phyloP scores from a whole-genome alignment of 1,140 invertebrate genomes.

The Lucilia sericata region DNA sequence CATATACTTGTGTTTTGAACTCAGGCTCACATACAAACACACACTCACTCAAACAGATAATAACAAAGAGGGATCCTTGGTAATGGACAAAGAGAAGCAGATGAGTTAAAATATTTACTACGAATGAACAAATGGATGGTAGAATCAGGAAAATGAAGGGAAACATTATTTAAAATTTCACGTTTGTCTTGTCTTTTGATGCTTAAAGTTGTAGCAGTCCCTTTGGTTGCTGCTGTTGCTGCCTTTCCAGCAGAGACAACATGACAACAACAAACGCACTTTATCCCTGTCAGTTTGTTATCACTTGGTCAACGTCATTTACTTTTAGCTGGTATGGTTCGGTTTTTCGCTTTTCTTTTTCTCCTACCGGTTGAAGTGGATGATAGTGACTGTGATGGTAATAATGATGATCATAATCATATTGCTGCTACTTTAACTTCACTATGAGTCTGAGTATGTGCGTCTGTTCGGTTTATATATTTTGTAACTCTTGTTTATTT shows the following conservation, averaged over 20 bases:
- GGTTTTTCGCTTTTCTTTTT: neutral
- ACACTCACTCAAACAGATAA: neutral
- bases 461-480: neutral
- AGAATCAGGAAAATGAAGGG: neutral
- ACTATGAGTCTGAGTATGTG: neutral
- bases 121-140: no score
- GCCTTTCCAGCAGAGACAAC: conserved; percentile 10
- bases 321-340: neutral
- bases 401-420: conserved; percentile 10
- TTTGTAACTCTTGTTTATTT: conserved; percentile 10
- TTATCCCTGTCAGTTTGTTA: conserved; percentile 23
- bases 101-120: no score
- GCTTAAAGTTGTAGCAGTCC: neutral
- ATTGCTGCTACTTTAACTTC: neutral
- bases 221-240: neutral
- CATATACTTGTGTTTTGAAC: no score
- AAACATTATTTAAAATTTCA: neutral
- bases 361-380: neutral
- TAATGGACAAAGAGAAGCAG: neutral
- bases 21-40: neutral
- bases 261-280: neutral
- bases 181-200: neutral
- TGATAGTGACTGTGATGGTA: neutral
- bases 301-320: conserved; percentile 26
- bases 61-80: neutral